Conservation (phyloP, 2,113 vertebrate species). For the Eubucco bourcierii region DNA sequence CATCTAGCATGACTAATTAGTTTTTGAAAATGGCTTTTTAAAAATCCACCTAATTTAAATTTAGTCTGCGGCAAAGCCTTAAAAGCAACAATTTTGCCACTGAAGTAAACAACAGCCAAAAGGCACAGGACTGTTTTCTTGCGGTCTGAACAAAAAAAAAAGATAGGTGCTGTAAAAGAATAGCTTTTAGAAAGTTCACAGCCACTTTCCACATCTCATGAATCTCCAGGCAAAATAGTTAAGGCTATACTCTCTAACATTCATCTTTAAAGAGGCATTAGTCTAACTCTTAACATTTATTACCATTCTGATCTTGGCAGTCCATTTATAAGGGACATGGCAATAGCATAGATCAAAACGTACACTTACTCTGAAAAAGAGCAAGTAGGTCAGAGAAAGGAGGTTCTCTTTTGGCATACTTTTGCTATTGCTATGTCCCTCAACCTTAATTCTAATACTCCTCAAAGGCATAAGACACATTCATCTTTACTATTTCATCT, state of each 20-base stretch:
- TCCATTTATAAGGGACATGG: neutral
- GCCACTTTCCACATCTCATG: neutral
- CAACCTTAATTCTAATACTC: neutral
- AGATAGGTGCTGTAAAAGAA: neutral
- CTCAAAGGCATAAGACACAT: neutral
- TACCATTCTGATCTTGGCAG: neutral
- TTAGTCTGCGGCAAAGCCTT: constrained; percentile 53
- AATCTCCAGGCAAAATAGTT: neutral
- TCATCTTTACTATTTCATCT: neutral
- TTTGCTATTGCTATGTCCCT: neutral
- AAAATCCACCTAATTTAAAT: constrained; percentile 73
- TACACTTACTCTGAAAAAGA: neutral
- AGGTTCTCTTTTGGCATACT: neutral
- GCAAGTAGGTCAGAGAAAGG: neutral
- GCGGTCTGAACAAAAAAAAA: neutral
- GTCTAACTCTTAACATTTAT: neutral
- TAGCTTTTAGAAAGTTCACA: neutral
- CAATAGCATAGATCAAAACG: neutral
- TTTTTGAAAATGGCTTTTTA: constrained; percentile 73
- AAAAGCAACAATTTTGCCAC: constrained; percentile 57
- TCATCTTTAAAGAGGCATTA: neutral
- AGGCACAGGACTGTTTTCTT: constrained; percentile 35
- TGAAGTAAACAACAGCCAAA: constrained; percentile 55
- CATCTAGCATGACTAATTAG: constrained; percentile 75
- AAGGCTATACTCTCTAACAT: neutral